These are phyloP conservation scores for Cyphomyrus plagiostoma DNA, from an alignment of 2,113 vertebrate species.

Conservation along the genomic window DNA sequence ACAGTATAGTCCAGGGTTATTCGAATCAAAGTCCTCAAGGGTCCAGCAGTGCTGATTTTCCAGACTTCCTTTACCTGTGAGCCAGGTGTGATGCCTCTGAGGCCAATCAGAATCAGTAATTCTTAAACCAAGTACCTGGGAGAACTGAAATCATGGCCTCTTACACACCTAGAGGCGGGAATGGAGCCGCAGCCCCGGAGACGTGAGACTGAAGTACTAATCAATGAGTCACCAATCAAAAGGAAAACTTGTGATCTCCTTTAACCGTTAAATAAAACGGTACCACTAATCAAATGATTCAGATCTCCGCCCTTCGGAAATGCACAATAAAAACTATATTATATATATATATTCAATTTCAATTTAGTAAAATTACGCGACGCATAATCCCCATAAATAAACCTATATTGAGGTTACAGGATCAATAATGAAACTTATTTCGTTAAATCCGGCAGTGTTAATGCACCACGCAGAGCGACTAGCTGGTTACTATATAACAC, in stretches of 20 bases:
- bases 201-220: neutral
- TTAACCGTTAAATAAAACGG: neutral
- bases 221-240: neutral
- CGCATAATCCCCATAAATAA: neutral
- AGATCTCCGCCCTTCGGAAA: neutral
- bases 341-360: neutral
- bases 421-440: neutral
- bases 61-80: no score
- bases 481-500: neutral
- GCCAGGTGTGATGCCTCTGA: no score
- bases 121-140: no score
- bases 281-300: neutral
- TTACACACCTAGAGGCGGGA: neutral
- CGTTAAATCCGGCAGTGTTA: neutral
- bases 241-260: neutral
- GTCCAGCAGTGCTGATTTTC: no score
- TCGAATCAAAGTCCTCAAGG: no score
- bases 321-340: neutral
- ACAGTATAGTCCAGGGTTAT: neutral
- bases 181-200: neutral
- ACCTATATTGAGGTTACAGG: neutral
- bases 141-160: neutral
- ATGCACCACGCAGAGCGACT: neutral
- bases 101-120: no score
- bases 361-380: neutral